A percentile compares a stretch with the other conserved stretches of the same genome.
Evolutionary conservation across 2,797 vertebrate species (phyloP).

Genomic region (Erethizon dorsatum): DNA sequence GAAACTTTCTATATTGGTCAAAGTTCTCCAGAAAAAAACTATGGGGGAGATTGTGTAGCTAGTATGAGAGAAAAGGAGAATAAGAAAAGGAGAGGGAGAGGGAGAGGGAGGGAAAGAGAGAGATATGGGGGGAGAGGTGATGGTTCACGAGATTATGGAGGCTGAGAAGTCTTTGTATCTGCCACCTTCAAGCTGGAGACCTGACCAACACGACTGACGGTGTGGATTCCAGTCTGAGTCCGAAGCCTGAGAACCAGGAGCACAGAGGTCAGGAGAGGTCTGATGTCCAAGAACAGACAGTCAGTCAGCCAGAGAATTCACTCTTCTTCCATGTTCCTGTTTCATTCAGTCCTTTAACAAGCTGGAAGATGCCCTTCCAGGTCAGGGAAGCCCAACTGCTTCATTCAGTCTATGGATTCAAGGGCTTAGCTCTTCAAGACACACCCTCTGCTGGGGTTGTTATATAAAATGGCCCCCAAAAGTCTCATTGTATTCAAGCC

Average conservation of each 20-base stretch:
- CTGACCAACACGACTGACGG: not conserved
- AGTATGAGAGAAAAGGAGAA: not conserved
- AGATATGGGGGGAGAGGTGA: not conserved
- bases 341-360: not conserved
- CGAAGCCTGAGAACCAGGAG: not conserved
- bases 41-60: not conserved
- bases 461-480: not conserved
- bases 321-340: not conserved
- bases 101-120: too few relatives aligned
- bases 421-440: not conserved
- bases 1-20: not conserved
- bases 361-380: not conserved
- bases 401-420: not conserved
- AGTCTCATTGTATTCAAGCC: not conserved
- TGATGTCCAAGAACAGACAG: not conserved
- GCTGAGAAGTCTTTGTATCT: not conserved
- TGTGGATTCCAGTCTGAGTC: not conserved
- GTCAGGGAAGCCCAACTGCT: not conserved
- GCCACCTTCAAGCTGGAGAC: not conserved
- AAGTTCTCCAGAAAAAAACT: not conserved
- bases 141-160: not conserved
- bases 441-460: not conserved
- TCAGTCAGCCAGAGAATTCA: not conserved
- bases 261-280: not conserved
- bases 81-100: not conserved